Base-by-base conservation (phyloP, 2,797 vertebrate genomes). In the Chelidonichthys spinosus region DNA sequence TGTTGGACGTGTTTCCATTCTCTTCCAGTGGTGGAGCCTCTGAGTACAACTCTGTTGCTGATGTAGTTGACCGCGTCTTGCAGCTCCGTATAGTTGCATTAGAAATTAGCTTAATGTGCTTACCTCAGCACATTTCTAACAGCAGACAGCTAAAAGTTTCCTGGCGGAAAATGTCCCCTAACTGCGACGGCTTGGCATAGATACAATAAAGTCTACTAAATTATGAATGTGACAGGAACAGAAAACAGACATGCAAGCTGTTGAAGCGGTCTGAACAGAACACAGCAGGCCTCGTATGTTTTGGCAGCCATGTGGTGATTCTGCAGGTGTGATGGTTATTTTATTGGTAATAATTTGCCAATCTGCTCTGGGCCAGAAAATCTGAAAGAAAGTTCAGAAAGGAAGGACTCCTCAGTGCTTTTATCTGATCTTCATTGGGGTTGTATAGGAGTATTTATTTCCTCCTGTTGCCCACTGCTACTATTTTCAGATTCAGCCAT, bases 251-350 rank as follows among this genome's bases (percentile, higher is more conserved):
- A 0, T n/a, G 74, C 66, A 59, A 49, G 70, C 58, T 25, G 25
- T 58, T 60, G 37, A 69, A 77, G 74, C 17, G 4, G 69, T 69
- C 18, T 0, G 61, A 65, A 68, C 18, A 59, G 52, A 76, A 53
- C 6, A 0, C 36, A 69, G 11, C 52, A 8, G 11, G 3, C 46
- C 9, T 61, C 58, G 36, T 66, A 75, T 68, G 13, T 39, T 72
- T 74, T 60, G 50, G 62, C 42, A 18, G 47, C 35, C 43, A 11
- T n/a, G 64, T 63, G 44, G 56, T 33, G 18, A 32, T 59, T 61
- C 32, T 52, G 50, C 4, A 11, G 49, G 64, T 18, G 72, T 56
- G 65, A 39, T 33, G 47, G 36, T 55, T 74, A 32, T 35, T 76
- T 25, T 25, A 25, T 25, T 25, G 25, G 25, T 25, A 25, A 25